Percentiles rank a stretch among this genome's conserved stretches.
Evolutionary conservation across 2,888 invertebrate species (phyloP).

Genomic region (Cartodere bifasciata): DNA sequence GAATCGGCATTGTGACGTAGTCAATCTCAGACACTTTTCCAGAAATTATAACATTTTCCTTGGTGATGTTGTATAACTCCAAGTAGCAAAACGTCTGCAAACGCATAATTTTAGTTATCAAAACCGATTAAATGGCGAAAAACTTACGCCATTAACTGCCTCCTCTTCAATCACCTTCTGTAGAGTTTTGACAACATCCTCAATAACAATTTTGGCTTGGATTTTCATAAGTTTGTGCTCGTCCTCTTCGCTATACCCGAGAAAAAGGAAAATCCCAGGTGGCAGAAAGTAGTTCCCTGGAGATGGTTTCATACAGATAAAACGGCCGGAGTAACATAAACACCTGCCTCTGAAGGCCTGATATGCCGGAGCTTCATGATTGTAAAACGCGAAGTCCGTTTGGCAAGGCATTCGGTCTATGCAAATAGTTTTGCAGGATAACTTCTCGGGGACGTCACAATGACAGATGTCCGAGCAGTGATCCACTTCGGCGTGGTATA

Average conservation of each 20-base stretch:
- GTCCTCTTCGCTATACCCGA: slow-evolving; percentile 84
- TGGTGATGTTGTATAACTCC: slow-evolving; percentile 73
- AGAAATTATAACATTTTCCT: slow-evolving; percentile 78
- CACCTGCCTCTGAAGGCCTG: slow-evolving; percentile 82
- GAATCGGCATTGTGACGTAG: slow-evolving; percentile 47
- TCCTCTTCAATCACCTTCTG: slow-evolving; percentile 66
- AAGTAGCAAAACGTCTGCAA: slow-evolving; percentile 73
- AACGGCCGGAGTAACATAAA: slow-evolving; percentile 81
- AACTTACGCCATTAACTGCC: slow-evolving; percentile 54
- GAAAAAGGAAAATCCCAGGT: slow-evolving; percentile 76
- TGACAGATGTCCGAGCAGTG: slow-evolving; percentile 86
- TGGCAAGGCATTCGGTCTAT: slow-evolving; percentile 78
- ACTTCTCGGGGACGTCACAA: slow-evolving; percentile 63
- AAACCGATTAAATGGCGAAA: no score
- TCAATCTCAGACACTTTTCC: slow-evolving; percentile 59
- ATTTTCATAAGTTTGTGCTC: slow-evolving; percentile 64
- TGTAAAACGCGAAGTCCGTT: slow-evolving; percentile 78
- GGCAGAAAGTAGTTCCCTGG: slow-evolving; percentile 64
- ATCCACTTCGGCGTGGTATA: slow-evolving; percentile 72
- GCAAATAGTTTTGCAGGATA: slow-evolving; percentile 80
- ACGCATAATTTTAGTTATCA: slow-evolving; percentile 4
- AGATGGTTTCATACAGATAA: slow-evolving; percentile 82
- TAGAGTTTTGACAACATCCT: slow-evolving; percentile 70
- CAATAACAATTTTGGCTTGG: slow-evolving; percentile 72
- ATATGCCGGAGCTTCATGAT: slow-evolving; percentile 81